Conservation (phyloP, 1,140 invertebrate genomes). For the Ceratosolen fusciceps region DNA sequence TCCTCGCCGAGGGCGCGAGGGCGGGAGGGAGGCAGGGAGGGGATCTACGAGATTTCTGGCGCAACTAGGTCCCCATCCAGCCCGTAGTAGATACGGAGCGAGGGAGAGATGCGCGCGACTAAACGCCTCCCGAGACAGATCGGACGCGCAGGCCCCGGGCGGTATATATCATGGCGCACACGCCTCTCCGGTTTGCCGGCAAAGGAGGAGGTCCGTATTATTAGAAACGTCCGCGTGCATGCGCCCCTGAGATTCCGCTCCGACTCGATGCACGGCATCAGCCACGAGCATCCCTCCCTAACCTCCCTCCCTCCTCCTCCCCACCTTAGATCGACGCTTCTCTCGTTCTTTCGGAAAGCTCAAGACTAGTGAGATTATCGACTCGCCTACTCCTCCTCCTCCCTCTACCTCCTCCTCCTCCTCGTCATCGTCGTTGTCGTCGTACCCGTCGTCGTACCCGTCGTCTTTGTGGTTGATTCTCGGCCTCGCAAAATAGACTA, state of each 20-base stretch:
- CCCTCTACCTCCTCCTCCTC: no score
- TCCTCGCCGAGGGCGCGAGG: no score
- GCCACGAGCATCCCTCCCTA: no score
- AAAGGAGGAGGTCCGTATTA: conserved; percentile 53
- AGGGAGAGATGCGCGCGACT: conserved; percentile 47
- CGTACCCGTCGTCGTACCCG: no score
- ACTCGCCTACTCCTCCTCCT: no score
- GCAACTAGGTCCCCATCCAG: neutral
- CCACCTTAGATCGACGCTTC: neutral
- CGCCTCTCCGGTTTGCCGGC: conserved; percentile 24
- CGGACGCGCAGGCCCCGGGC: conserved; percentile 51
- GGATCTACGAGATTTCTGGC: neutral
- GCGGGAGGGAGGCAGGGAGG: no score
- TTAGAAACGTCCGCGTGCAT: conserved; percentile 59
- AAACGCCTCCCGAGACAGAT: conserved; percentile 61
- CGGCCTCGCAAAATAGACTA: neutral
- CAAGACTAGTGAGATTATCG: conserved; percentile 4
- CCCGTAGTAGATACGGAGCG: neutral
- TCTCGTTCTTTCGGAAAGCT: conserved; percentile 14
- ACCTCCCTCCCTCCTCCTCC: no score
- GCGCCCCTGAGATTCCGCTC: no score
- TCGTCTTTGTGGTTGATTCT: no score
- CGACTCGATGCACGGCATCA: no score
- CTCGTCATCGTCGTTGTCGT: no score
- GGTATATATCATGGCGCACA: conserved; percentile 62